A percentile compares a stretch with the other conserved stretches of the same genome.
Conservation (phyloP, 2,113 vertebrate genomes). For the Psilopsiagon aymara region DNA sequence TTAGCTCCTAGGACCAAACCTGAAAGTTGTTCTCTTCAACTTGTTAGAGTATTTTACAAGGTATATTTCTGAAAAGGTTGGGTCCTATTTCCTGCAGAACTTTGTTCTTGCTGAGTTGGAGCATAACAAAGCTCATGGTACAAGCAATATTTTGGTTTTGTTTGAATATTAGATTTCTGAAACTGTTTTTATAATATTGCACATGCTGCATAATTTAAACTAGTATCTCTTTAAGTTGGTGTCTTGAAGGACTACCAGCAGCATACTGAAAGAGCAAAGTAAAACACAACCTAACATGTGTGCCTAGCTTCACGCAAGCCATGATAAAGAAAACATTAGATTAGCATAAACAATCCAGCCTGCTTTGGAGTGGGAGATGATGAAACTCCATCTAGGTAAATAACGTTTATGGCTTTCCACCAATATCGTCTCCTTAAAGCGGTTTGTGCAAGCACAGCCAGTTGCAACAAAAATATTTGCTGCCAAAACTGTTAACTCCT, state of each 20-base stretch:
- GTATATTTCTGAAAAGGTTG: background rate
- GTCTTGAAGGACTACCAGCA: background rate
- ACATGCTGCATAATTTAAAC: background rate
- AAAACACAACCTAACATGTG: background rate
- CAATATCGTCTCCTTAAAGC: background rate
- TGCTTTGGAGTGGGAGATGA: background rate
- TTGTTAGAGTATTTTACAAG: background rate
- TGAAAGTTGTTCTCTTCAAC: background rate
- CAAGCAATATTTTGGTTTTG: background rate
- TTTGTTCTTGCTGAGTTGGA: background rate
- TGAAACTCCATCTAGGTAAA: slow-evolving; percentile 19
- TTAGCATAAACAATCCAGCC: background rate
- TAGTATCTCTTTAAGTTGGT: background rate
- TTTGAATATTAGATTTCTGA: background rate
- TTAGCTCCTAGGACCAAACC: background rate
- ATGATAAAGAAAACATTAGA: background rate
- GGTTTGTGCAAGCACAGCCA: background rate
- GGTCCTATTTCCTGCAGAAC: background rate
- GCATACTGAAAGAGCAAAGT: background rate
- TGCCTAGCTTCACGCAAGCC: background rate
- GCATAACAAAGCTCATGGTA: background rate
- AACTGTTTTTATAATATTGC: background rate
- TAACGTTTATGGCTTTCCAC: background rate
- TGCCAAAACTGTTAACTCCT: background rate
- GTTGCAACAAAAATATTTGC: background rate